Evolutionary conservation across 2,113 vertebrate species (phyloP), one percentile per base, ranked within the genome.

Genomic region (Opisthocomus hoazin): DNA sequence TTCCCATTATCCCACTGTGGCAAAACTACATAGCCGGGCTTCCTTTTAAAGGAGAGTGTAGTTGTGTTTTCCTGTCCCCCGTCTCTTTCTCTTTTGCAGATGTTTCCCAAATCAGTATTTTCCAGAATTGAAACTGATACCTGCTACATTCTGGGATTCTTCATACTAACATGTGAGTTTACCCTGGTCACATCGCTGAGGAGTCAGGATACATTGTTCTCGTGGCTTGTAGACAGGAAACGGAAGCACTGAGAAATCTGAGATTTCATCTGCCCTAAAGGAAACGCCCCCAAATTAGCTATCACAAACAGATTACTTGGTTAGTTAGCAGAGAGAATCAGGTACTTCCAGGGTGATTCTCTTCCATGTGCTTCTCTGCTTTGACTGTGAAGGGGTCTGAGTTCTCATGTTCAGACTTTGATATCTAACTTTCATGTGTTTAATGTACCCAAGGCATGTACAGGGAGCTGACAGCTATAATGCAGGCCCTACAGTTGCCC

Each of bases 281-380:
- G 43, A 89, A 87, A 37, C 1, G 1, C 11, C 50, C 34, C 30
- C 36, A 77, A 77, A 32, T 71, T 32, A 54, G 19, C 15, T 20
- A 39, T 50, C 1, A 2, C 22, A 63, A 1, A 63, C n/a, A 63
- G 39, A 58, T 76, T 37, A 36, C 5, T 71, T 1, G 0, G 12
- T 82, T 51, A 46, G 9, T 22, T 51, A 46, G 9, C 19, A 69
- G 57, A 54, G 71, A 58, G 24, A 76, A 58, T 73, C 3, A 2
- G 17, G 26, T 54, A 19, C 43, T 82, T 88, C 36, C 30, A 66
- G 71, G 26, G 11, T 2, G 2, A 45, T 58, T 71, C 8, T 69
- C 22, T 89, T 87, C 29, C 20, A 3, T 46, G 10, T 60, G 14
- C 64, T 73, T 73, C 43, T 86, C 20, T 64, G 10, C 39, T 86